Evolutionary conservation across 2,888 invertebrate genomes (phyloP), one percentile per base, ranked within the genome.

Genomic region (Nasonia oneida): DNA sequence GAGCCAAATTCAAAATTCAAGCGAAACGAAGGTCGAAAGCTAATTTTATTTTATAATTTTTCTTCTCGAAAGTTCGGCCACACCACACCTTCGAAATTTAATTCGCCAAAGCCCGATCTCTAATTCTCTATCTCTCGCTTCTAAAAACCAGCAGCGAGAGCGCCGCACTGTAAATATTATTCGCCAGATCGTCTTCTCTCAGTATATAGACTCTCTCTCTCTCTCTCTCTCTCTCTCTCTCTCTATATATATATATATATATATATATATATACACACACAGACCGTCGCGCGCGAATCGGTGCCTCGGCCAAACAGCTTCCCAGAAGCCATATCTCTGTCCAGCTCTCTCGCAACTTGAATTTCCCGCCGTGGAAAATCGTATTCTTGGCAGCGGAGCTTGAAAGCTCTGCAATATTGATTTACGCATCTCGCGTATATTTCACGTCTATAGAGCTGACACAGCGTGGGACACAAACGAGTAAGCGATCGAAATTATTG

Each of bases 281-380:
- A 61, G 1, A 33, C 14, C 70, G 79, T 23, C 29, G 29, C 29
- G 1, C 33, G 18, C n/a, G 50, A 77, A 61, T 64, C 23, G 29
- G 77, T 67, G 14, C 23, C 80, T 73, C 74, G 33, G 83, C 84
- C 79, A 78, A 84, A 67, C 53, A 37, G 47, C 79, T 79, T 79
- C 83, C 57, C 29, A 73, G 83, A 83, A 83, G 71, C 33, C 47
- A 37, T 39, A 42, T 47, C 76, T 70, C 70, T 67, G 70, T 29
- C 78, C n/a, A 71, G n/a, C 50, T 53, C 3, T 71, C n/a, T 37
- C 71, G 71, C 42, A 18, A 39, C 42, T 39, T 61, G 23, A 61
- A 61, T 61, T 61, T 61, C 78, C 14, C 67, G n/a, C n/a, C 77
- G 12, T 1, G 42, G 23, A 78, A n/a, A 39, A 23, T 23, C 67